Base-by-base conservation (phyloP, 1,140 invertebrate species). In the Aphelenchoides besseyi region DNA sequence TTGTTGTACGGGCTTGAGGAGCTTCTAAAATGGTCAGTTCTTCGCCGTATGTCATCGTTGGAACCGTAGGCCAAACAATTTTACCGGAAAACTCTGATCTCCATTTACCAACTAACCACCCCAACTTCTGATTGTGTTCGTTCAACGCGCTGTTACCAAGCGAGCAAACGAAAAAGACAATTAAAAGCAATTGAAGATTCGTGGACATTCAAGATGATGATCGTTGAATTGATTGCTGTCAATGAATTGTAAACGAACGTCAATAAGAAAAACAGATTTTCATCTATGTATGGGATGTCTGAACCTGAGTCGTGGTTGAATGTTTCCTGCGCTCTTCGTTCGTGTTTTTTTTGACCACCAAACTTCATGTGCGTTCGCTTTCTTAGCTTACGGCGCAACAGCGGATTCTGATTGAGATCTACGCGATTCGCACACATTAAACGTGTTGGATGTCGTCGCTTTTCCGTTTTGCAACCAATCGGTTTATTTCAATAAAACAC, bases 1-100 rank as follows among this genome's bases (percentile, higher is more conserved):
- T 77, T 12, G 83, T 68, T 12, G 82, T 84, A 73, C 73, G 77
- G n/a, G 82, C 82, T 59, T 69, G 33, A 28, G 82, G 82, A 2
- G 82, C 83, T 62, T 84, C 82, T 28, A 70, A 54, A 54, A 83
- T 83, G 33, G 76, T 48, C 37, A 83, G 68, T 71, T 83, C 82
- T 37, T 85, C 83, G 35, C 82, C 82, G 63, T 74, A 83, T n/a
- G 83, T 83, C 82, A 83, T 83, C 18, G 82, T 83, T n/a, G 82
- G 82, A 18, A 83, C 81, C 9, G 82, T 83, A 2, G 82, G 82
- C 82, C 82, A 83, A 54, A 83, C 74, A 36, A 85, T 72, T 73
- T 83, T 83, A 32, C 82, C 82, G 29, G 77, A 79, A 61, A 82
- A 82, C 68, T 83, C 82, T 23, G 81, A 83, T 26, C 82, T 59